Evolutionary conservation across 1,140 invertebrate genomes (phyloP).

Genomic region (Mamestra configurata): DNA sequence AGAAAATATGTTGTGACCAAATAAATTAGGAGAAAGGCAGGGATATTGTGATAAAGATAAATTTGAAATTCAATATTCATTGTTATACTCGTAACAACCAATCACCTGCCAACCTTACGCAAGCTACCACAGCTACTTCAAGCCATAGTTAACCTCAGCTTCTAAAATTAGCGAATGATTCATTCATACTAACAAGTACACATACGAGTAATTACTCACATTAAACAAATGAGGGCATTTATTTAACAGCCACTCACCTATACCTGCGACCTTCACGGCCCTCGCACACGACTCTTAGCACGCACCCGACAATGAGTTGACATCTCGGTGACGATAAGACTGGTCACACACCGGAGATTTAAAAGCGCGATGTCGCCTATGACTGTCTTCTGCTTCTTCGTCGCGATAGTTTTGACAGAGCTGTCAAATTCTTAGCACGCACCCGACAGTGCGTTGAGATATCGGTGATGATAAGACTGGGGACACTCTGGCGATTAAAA

Average conservation of each 20-base stretch:
- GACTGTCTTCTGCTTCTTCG: background rate
- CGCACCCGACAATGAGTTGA: slow-evolving; percentile 40
- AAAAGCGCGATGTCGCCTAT: background rate
- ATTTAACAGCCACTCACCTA: slow-evolving; percentile 6
- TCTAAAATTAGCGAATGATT: slow-evolving; percentile 25
- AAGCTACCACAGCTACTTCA: background rate
- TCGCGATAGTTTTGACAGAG: too few relatives aligned
- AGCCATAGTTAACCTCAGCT: background rate
- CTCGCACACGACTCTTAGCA: slow-evolving; percentile 27
- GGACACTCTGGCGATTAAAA: background rate
- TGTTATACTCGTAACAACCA: too few relatives aligned
- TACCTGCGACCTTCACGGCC: slow-evolving; percentile 26
- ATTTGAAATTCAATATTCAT: too few relatives aligned
- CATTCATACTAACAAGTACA: background rate
- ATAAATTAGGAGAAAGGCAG: too few relatives aligned
- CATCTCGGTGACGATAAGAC: slow-evolving; percentile 29
- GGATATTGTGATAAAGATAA: too few relatives aligned
- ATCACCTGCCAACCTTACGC: too few relatives aligned
- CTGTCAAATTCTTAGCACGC: slow-evolving; percentile 36
- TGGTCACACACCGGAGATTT: background rate
- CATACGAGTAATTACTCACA: background rate
- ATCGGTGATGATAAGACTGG: slow-evolving; percentile 1
- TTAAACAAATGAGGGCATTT: slow-evolving; percentile 36
- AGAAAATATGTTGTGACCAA: too few relatives aligned
- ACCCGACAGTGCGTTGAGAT: slow-evolving; percentile 40